Conservation (phyloP, 2,113 vertebrate species). For the Synodontis membranacea region DNA sequence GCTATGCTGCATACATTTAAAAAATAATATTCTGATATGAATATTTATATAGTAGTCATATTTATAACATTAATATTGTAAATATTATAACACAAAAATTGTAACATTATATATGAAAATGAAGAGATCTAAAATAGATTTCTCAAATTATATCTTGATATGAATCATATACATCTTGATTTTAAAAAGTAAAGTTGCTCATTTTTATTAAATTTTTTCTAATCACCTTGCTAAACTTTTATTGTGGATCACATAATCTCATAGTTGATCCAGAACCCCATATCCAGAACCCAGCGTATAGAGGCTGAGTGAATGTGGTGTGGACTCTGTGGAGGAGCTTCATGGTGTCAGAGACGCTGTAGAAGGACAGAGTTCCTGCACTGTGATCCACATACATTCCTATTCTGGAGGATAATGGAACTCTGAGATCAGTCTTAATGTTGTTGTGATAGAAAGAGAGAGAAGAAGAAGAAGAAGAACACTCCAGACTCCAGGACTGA, state of each 20-base stretch:
- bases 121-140: background rate
- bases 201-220: background rate
- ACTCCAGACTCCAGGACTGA: conserved; percentile 4
- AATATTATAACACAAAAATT: no score
- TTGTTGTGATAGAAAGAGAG: background rate
- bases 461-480: background rate
- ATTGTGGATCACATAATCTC: no score
- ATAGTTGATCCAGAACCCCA: no score
- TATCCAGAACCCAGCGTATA: background rate
- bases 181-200: background rate
- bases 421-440: background rate
- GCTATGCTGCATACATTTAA: no score
- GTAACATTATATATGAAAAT: no score
- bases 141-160: background rate
- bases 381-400: conserved; percentile 8
- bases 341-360: background rate
- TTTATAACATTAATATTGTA: no score
- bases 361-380: conserved; percentile 1
- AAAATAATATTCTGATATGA: no score
- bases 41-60: no score
- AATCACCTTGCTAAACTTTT: no score
- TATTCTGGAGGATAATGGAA: background rate
- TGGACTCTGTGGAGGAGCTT: conserved; percentile 4
- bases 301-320: background rate
- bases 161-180: background rate